Evolutionary conservation across 1,140 invertebrate genomes (phyloP).

Genomic region (Pseudomyrmex pallidus): DNA sequence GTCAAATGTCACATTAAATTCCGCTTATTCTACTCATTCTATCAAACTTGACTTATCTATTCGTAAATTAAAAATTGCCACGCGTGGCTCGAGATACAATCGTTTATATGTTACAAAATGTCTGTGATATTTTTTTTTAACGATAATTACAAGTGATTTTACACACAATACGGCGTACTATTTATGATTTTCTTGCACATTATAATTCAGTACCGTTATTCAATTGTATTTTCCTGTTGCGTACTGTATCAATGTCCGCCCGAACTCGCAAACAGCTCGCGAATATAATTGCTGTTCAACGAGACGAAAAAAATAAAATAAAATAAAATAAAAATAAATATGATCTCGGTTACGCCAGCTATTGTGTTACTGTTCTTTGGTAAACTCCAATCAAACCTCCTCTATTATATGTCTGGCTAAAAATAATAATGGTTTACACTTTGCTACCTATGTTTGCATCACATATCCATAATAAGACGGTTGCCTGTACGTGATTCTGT

Average conservation of each 20-base stretch:
- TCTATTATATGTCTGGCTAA: slow-evolving; percentile 74
- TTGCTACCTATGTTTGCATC: slow-evolving; percentile 79
- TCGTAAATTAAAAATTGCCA: slow-evolving; percentile 52
- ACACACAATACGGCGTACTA: slow-evolving; percentile 18
- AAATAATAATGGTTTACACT: slow-evolving; percentile 82
- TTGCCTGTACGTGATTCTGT: slow-evolving; percentile 52
- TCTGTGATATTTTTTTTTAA: no score
- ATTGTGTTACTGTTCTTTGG: slow-evolving; percentile 69
- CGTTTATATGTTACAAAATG: no score
- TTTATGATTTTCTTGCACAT: slow-evolving; percentile 2
- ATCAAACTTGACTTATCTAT: slow-evolving; percentile 60
- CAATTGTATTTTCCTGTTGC: neutral
- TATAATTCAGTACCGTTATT: slow-evolving; percentile 23
- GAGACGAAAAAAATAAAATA: slow-evolving; percentile 29
- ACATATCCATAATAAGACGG: slow-evolving; percentile 72
- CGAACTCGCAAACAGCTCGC: slow-evolving; percentile 7
- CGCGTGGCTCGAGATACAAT: slow-evolving; percentile 28
- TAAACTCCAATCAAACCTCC: slow-evolving; percentile 63
- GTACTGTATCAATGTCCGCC: neutral
- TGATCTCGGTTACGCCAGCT: slow-evolving; percentile 30
- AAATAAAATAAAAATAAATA: slow-evolving; percentile 6
- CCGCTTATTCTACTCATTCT: slow-evolving; percentile 33
- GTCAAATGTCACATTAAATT: slow-evolving; percentile 44
- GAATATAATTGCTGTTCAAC: slow-evolving; percentile 61
- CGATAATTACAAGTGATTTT: neutral